phyloP scores from a whole-genome alignment of 2,888 invertebrate genomes.

The Stenurella melanura region DNA sequence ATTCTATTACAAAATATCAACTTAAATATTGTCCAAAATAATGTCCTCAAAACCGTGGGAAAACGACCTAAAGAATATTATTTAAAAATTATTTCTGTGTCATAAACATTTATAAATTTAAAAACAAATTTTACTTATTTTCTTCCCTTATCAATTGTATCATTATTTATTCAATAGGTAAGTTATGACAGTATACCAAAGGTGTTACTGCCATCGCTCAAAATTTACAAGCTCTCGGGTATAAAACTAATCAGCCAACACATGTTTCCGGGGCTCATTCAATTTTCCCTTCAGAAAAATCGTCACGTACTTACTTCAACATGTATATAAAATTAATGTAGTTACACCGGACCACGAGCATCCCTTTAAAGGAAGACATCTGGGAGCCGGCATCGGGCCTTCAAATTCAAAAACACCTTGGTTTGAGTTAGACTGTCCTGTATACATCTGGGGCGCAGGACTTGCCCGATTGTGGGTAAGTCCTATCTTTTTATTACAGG shows the following conservation, averaged over 20 bases:
- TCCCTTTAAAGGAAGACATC: constrained; percentile 23
- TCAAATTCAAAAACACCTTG: not conserved
- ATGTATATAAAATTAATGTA: constrained; percentile 37
- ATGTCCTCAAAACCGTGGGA: not conserved
- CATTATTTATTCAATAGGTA: not conserved
- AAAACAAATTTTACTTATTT: not conserved
- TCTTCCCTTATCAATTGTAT: not conserved
- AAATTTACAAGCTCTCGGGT: constrained; percentile 15
- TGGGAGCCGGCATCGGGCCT: constrained; percentile 5
- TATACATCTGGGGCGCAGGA: constrained; percentile 41
- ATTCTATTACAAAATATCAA: no score
- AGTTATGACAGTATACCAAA: not conserved
- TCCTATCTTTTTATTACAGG: constrained; percentile 40
- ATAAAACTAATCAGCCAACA: not conserved
- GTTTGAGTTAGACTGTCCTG: not conserved
- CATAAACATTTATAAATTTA: not conserved
- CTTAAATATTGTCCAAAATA: no score
- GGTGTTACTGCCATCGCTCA: constrained; percentile 1
- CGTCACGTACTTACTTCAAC: not conserved
- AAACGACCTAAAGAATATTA: not conserved
- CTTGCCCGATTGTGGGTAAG: constrained; percentile 37
- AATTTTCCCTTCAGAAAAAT: constrained; percentile 20
- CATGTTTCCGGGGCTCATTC: constrained; percentile 28
- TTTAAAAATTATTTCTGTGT: not conserved
- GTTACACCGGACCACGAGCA: constrained; percentile 23